Evolutionary conservation across 1,140 invertebrate genomes (phyloP).

Genomic region (Anagrus nilaparvatae): DNA sequence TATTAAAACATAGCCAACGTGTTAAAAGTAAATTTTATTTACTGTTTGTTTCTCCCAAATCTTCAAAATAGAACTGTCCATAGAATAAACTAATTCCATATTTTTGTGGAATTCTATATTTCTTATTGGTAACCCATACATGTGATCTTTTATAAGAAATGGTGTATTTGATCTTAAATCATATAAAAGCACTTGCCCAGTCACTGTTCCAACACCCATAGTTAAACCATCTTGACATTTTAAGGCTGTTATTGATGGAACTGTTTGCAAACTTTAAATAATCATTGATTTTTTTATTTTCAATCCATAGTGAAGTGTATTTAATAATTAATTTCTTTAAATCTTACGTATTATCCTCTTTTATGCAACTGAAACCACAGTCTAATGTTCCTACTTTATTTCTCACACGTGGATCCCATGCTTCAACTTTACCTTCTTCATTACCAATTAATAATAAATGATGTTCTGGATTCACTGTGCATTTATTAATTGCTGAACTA

Average conservation of each 20-base stretch:
- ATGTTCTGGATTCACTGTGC: conserved; percentile 81
- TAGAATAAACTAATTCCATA: conserved; percentile 77
- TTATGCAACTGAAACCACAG: conserved; percentile 65
- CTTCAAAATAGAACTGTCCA: conserved; percentile 87
- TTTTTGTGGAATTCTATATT: conserved; percentile 75
- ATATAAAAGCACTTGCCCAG: conserved; percentile 89
- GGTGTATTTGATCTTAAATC: conserved; percentile 90
- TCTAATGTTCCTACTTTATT: conserved; percentile 72
- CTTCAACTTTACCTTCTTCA: conserved; percentile 86
- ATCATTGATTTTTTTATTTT: neutral
- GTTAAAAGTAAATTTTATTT: conserved; percentile 40
- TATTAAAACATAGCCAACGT: too few relatives aligned
- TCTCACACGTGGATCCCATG: conserved; percentile 84
- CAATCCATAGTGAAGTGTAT: neutral
- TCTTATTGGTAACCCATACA: conserved; percentile 87
- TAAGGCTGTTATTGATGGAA: conserved; percentile 72
- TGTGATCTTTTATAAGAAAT: conserved; percentile 85
- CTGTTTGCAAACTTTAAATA: conserved; percentile 45
- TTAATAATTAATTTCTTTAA: neutral
- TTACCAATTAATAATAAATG: conserved; percentile 81
- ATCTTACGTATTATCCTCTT: conserved; percentile 40
- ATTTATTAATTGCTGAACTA: conserved; percentile 71
- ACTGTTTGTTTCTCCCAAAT: conserved; percentile 89
- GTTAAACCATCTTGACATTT: conserved; percentile 73
- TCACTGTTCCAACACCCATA: conserved; percentile 84